A percentile compares a stretch with the other conserved stretches of the same genome.
Evolutionary conservation across 2,888 invertebrate genomes (phyloP).

Genomic region (Caenorhabditis becei): DNA sequence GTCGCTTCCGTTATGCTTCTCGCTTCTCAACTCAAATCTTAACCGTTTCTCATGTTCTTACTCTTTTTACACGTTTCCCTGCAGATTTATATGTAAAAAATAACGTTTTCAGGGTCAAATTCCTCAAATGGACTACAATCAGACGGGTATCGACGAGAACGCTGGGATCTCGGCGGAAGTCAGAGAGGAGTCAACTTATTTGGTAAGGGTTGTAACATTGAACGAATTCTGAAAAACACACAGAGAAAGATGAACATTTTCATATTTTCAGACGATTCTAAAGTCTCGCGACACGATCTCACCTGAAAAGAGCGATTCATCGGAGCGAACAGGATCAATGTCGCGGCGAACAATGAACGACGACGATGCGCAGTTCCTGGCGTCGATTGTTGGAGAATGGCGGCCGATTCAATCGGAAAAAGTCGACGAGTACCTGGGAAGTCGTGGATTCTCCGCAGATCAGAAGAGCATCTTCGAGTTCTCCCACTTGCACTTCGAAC

Average conservation of each 20-base stretch:
- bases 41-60: too few species aligned
- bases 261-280: not conserved
- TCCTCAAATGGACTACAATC: not conserved
- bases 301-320: too few species aligned
- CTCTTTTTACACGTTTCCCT: too few species aligned
- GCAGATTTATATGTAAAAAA: too few species aligned
- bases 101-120: too few species aligned
- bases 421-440: not conserved
- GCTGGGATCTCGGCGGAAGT: not conserved
- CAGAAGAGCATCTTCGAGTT: not conserved
- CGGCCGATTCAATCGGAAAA: not conserved
- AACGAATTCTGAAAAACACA: too few species aligned
- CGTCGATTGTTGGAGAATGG: slow-evolving; percentile 3
- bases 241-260: too few species aligned
- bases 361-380: not conserved
- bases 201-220: not conserved
- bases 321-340: not conserved
- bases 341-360: not conserved
- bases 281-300: not conserved
- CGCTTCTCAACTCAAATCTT: too few species aligned
- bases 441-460: not conserved
- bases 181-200: not conserved
- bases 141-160: not conserved
- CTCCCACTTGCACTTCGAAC: not conserved
- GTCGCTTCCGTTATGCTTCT: too few species aligned